A percentile compares a stretch with the other conserved stretches of the same genome.
Evolutionary conservation across 2,888 invertebrate genomes (phyloP).

Genomic region (Neoitamus cyanurus): DNA sequence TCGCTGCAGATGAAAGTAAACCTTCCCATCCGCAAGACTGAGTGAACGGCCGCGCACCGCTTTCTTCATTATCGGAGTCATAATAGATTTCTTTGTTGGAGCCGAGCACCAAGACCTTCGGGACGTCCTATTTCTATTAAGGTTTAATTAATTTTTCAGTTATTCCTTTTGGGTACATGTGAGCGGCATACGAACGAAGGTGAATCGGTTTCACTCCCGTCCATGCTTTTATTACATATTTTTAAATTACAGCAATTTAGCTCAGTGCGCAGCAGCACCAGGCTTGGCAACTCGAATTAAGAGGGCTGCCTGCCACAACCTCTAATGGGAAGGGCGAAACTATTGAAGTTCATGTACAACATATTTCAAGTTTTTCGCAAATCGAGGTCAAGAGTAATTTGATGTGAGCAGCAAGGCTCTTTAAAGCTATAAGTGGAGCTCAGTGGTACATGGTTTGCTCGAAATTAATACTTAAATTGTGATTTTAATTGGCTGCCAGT

Average conservation of each 20-base stretch:
- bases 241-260: conserved; percentile 12
- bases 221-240: not conserved
- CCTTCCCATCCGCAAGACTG: not conserved
- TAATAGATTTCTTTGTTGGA: conserved; percentile 37
- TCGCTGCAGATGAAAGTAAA: not conserved
- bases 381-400: not conserved
- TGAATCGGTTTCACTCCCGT: not conserved
- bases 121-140: conserved; percentile 49
- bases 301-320: not conserved
- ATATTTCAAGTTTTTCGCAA: not conserved
- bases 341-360: not conserved
- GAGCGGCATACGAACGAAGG: not conserved
- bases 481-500: not conserved
- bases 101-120: not conserved
- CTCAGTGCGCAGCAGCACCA: not conserved
- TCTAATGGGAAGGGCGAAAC: not conserved
- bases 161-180: conserved; percentile 2
- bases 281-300: not conserved
- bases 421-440: not conserved
- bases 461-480: not conserved
- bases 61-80: conserved; percentile 22
- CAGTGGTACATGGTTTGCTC: not conserved
- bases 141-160: conserved; percentile 50
- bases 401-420: not conserved
- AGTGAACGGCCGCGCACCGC: not conserved